Percentiles rank a stretch among this genome's conserved stretches.
Conservation (phyloP, 2,888 invertebrate genomes). For the Endomychus coccineus region DNA sequence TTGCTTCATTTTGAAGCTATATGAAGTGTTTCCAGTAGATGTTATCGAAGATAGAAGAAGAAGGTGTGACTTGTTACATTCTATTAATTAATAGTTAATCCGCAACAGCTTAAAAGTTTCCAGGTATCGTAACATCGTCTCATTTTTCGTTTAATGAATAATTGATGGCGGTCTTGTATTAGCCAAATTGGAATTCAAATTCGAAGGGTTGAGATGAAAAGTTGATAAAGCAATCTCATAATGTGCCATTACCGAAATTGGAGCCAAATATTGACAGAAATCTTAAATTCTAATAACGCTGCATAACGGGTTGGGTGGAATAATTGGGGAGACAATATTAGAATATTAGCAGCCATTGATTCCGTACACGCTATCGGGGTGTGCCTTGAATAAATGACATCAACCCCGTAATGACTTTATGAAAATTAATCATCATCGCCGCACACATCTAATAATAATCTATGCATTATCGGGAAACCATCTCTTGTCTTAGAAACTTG, state of each 20-base stretch:
- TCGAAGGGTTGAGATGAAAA: slow-evolving; percentile 1
- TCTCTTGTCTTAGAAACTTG: too few species aligned
- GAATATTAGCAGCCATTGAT: slow-evolving; percentile 37
- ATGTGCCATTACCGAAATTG: slow-evolving; percentile 33
- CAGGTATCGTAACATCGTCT: too few species aligned
- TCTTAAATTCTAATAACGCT: slow-evolving; percentile 36
- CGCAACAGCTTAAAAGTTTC: too few species aligned
- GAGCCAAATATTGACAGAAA: slow-evolving; percentile 36
- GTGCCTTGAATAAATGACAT: slow-evolving; percentile 33
- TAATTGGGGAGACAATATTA: slow-evolving; percentile 20
- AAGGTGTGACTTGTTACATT: too few species aligned
- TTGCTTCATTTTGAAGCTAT: too few species aligned
- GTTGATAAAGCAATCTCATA: slow-evolving; percentile 1
- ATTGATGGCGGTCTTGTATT: too few species aligned
- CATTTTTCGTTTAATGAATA: too few species aligned
- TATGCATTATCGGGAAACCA: slow-evolving; percentile 18
- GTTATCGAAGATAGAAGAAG: too few species aligned
- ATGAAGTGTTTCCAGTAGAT: too few species aligned
- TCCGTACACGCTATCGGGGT: slow-evolving; percentile 35
- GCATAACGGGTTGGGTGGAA: slow-evolving; percentile 19
- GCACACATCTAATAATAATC: slow-evolving; percentile 29
- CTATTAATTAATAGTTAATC: too few species aligned
- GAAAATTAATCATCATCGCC: slow-evolving; percentile 35
- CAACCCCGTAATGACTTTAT: slow-evolving; percentile 34
- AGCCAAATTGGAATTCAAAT: background rate